Base-by-base conservation (phyloP, 2,113 vertebrate species). In the Callipepla squamata region DNA sequence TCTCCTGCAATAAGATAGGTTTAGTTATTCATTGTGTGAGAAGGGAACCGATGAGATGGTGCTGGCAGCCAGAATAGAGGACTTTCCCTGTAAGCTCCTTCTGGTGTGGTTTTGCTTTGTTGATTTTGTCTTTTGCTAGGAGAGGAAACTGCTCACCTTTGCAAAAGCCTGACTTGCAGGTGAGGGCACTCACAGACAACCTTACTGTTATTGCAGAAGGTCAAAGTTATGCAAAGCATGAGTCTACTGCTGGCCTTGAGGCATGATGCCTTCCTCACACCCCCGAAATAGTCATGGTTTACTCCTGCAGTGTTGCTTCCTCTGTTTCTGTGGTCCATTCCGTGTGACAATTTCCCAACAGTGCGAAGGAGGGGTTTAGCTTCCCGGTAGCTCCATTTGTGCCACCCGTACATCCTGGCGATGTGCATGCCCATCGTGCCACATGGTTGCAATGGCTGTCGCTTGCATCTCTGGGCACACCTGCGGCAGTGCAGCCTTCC, bases 211-310 rank as follows among this genome's bases (percentile, higher is more conserved):
- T 6, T 76, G 80, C 72, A 76, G 87, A 90, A 80, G 51, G 78
- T 73, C 63, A 69, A 87, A 94, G 91, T 75, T 88, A 53, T 59
- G 73, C 90, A 72, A 92, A 96, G 97, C 93, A 66, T 80, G 94
- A 73, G 87, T 87, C 72, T 83, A 61, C 89, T 86, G 93, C 88
- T 72, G 92, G 81, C 97, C 97, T 94, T 97, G 97, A 97, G 96
- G 96, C 97, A 97, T 97, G 97, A 97, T 97, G 96, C 93, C 94
- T 92, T 88, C 94, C 69, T 93, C 87, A 88, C 85, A 92, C 53
- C 73, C 84, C 90, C 26, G 96, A 97, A 96, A 97, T 97, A 96
- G 97, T 97, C 97, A 97, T 97, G 96, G 97, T 97, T 97, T 94
- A 88, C 75, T 74, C 57, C 68, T 82, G 7, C 13, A 2, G 90